Percentiles rank a stretch among this genome's conserved stretches.
phyloP scores from a whole-genome alignment of 2,888 invertebrate genomes.

The Conistra vaccinii region DNA sequence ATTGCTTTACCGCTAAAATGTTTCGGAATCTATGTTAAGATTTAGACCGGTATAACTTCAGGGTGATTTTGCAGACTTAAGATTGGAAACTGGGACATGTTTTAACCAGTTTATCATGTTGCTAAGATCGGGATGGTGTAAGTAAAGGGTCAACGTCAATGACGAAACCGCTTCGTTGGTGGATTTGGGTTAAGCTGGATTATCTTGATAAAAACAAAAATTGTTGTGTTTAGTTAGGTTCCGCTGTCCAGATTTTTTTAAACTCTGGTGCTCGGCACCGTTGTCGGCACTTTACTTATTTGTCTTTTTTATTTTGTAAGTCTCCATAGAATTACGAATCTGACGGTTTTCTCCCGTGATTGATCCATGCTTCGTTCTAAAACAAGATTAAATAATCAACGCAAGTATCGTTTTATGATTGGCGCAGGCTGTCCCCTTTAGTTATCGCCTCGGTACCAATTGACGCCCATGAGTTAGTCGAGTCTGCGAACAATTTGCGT shows the following conservation, averaged over 20 bases:
- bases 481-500: conserved; percentile 79
- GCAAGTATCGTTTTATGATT: conserved; percentile 64
- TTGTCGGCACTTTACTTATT: conserved; percentile 13
- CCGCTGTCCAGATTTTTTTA: conserved; percentile 3
- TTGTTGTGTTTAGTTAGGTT: not conserved
- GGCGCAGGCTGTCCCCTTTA: conserved; percentile 69
- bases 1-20: conserved; percentile 27
- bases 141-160: conserved; percentile 1
- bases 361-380: not conserved
- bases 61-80: conserved; percentile 45
- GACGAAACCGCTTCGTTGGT: conserved; percentile 1
- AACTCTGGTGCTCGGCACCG: not conserved
- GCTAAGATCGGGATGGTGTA: not conserved
- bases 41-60: conserved; percentile 55
- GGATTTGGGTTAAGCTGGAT: conserved; percentile 31
- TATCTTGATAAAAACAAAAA: conserved; percentile 34
- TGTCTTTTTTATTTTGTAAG: not conserved
- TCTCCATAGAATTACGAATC: not conserved
- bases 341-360: not conserved
- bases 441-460: conserved; percentile 73
- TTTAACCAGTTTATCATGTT: conserved; percentile 26
- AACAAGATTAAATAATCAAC: conserved; percentile 18
- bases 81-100: conserved; percentile 33
- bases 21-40: conserved; percentile 21
- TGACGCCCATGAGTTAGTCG: conserved; percentile 70